Base-by-base conservation (phyloP, 2,888 invertebrate species). In the Mactromeris polynyma region DNA sequence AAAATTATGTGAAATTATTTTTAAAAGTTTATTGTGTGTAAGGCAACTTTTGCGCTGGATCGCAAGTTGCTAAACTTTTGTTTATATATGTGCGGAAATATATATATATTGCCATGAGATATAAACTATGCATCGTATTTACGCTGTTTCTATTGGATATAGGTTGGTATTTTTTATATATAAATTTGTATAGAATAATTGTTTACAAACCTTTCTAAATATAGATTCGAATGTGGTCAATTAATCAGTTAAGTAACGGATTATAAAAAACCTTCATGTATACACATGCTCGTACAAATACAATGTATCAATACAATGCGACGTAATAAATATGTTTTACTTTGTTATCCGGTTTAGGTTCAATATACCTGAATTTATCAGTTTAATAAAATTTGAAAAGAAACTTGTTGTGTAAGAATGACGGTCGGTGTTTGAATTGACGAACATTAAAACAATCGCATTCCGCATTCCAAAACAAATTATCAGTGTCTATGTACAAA, bases 31-130 rank as follows among this genome's bases (percentile, higher is more conserved):
- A n/a, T 51, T 84, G 78, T 78, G 84, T 51, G 46, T 19, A 51
- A 11, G 9, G 78, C 78, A 83, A 78, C 84, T 84, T 77, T 54
- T 86, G 90, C 90, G 90, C 90, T 86, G 90, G 90, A 51, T 83
- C 90, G 90, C 89, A 31, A 73, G 90, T 90, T 90, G 90, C 87
- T 26, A 26, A 78, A 42, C 82, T 77, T 78, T 77, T 82, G 77
- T 86, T 78, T 82, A 78, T 88, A 81, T 46, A 81, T 83, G 73
- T 84, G 77, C 26, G n/a, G n/a, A 26, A 51, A 51, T 17, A 31
- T 38, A 78, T 38, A 36, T 84, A 36, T 33, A 42, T 84, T 77
- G 84, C 77, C 46, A 84, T 84, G 84, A 77, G 46, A 84, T 77
- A 84, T 77, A 84, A 77, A 36, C 36, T 84, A 83, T 83, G 42